Evolutionary conservation across 2,113 vertebrate genomes (phyloP).

Genomic region (Turnix velox): DNA sequence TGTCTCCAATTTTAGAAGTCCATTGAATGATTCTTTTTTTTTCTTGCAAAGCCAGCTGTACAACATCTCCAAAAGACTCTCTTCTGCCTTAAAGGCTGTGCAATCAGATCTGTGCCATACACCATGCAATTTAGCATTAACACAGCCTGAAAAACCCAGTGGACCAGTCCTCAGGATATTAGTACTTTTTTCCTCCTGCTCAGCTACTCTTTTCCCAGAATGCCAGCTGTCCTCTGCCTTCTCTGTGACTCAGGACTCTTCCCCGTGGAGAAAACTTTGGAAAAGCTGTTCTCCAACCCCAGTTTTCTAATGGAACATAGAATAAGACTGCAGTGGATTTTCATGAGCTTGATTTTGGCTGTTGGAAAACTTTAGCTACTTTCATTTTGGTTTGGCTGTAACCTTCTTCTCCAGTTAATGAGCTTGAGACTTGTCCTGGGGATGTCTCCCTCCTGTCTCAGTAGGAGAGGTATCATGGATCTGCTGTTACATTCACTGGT

Average conservation of each 20-base stretch:
- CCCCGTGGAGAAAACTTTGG: neutral
- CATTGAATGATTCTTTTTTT: neutral
- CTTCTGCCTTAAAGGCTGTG: neutral
- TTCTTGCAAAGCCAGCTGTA: neutral
- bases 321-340: neutral
- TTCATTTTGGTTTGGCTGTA: slow-evolving; percentile 48
- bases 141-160: neutral
- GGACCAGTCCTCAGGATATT: neutral
- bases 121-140: neutral
- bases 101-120: neutral
- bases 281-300: slow-evolving; percentile 15
- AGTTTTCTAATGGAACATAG: neutral
- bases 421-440: neutral
- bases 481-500: neutral
- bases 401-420: neutral
- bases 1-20: neutral
- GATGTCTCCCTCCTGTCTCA: slow-evolving; percentile 14
- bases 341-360: neutral
- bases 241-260: neutral
- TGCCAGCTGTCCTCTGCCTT: neutral
- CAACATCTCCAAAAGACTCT: neutral
- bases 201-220: slow-evolving; percentile 5
- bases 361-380: slow-evolving; percentile 50
- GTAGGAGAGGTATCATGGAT: neutral
- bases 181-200: neutral